These are phyloP conservation scores for Crossaster papposus DNA, from an alignment of 53 echinoderm and acorn worm species.

Conservation along the genomic window DNA sequence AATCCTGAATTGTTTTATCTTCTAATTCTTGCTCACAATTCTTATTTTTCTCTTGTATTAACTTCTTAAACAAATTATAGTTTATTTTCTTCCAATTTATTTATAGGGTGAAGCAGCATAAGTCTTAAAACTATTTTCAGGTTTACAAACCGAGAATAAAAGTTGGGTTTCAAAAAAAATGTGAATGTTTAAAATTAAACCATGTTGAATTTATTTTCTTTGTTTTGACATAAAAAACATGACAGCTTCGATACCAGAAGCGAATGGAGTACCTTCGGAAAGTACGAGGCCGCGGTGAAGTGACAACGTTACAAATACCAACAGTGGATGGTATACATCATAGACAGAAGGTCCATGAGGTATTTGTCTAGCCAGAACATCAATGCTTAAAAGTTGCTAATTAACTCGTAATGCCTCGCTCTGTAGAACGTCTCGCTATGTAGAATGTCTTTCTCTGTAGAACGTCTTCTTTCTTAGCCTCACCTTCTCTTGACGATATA, in stretches of 20 bases:
- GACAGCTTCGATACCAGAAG: slow-evolving; percentile 69
- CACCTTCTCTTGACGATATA: background rate
- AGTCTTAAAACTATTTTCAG: too few species aligned
- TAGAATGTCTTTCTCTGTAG: slow-evolving; percentile 24
- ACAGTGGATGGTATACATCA: slow-evolving; percentile 44
- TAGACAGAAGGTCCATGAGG: slow-evolving; percentile 52
- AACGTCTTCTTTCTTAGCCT: background rate
- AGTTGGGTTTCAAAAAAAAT: background rate
- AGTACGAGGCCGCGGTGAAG: slow-evolving; percentile 6
- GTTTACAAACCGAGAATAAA: background rate
- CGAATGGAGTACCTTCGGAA: slow-evolving; percentile 67
- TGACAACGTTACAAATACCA: slow-evolving; percentile 15
- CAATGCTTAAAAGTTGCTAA: background rate
- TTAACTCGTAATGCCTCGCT: background rate
- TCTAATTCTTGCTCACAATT: background rate
- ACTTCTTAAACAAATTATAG: background rate
- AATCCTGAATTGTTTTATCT: background rate
- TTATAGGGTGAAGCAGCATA: slow-evolving; percentile 1
- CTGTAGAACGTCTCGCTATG: slow-evolving; percentile 7
- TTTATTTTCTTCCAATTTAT: slow-evolving; percentile 3
- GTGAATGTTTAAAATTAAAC: background rate
- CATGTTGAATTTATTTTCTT: background rate
- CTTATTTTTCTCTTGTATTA: background rate
- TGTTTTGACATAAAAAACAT: background rate
- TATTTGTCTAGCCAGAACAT: slow-evolving; percentile 41